These are phyloP conservation scores for Scaptomyza montana DNA, from an alignment of 1,140 invertebrate genomes.

Conservation along the genomic window DNA sequence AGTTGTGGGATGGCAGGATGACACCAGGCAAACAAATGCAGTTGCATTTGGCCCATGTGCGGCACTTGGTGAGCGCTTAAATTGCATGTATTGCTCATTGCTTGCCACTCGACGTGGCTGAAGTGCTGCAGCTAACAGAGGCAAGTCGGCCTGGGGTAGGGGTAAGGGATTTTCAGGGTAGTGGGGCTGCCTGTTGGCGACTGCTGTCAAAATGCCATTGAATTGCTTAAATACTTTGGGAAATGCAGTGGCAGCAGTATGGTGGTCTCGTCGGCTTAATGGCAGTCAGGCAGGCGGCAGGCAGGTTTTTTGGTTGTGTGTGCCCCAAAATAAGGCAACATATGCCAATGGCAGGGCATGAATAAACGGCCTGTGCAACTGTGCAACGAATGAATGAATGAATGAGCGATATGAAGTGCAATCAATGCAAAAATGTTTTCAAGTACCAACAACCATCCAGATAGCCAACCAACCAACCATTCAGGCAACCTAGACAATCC, in stretches of 20 bases:
- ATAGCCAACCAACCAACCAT: conserved; percentile 23
- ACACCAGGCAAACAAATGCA: conserved; percentile 21
- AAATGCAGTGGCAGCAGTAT: conserved; percentile 19
- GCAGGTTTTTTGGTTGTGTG: conserved; percentile 55
- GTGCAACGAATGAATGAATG: conserved; percentile 41
- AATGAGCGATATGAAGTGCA: conserved; percentile 77
- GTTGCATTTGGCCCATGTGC: conserved; percentile 28
- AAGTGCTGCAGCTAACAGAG: conserved; percentile 45
- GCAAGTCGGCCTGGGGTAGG: not conserved
- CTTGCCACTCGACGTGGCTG: conserved; percentile 71
- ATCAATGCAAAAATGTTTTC: conserved; percentile 81
- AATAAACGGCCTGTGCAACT: conserved; percentile 58
- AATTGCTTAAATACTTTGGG: conserved; percentile 79
- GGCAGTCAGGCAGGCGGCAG: conserved; percentile 12
- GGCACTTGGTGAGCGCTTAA: conserved; percentile 67
- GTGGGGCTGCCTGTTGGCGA: conserved; percentile 25
- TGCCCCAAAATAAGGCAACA: conserved; percentile 56
- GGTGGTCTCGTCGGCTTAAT: conserved; percentile 39
- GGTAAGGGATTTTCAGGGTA: not conserved
- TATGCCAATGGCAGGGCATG: conserved; percentile 72
- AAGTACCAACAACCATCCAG: conserved; percentile 47
- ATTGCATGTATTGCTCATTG: conserved; percentile 81
- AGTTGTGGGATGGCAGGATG: not conserved
- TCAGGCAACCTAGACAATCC: conserved; percentile 21
- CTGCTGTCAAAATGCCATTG: conserved; percentile 71